Percentiles rank a stretch among this genome's conserved stretches.
Evolutionary conservation across 2,888 invertebrate species (phyloP).

Genomic region (Pyrrhosoma nymphula): DNA sequence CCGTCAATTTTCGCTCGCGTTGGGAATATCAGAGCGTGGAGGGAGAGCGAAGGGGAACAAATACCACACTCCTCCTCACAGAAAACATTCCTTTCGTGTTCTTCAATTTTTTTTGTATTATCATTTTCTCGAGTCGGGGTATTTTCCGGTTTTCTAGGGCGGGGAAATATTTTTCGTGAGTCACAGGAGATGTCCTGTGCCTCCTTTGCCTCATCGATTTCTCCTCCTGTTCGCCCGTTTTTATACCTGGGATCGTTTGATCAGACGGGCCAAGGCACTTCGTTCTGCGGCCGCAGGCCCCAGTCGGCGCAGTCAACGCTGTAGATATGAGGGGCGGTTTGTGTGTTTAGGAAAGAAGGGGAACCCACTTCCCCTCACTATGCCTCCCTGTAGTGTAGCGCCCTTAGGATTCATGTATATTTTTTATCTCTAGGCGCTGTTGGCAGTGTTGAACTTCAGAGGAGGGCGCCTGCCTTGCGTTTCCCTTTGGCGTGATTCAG

Average conservation of each 20-base stretch:
- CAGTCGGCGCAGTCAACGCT: too few species aligned
- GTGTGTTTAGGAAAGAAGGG: too few species aligned
- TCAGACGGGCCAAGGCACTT: not conserved
- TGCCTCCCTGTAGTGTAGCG: not conserved
- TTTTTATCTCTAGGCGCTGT: too few species aligned
- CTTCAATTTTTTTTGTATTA: not conserved
- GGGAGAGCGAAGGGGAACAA: not conserved
- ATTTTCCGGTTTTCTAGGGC: not conserved
- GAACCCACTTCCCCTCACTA: not conserved
- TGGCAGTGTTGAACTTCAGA: too few species aligned
- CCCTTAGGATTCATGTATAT: too few species aligned
- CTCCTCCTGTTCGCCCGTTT: not conserved
- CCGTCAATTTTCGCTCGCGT: not conserved
- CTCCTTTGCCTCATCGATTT: not conserved
- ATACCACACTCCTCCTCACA: not conserved
- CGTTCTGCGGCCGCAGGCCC: too few species aligned
- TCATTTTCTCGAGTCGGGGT: not conserved
- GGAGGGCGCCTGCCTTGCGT: too few species aligned
- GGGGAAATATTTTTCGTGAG: not conserved
- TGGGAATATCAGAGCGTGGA: not conserved
- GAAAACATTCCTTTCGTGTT: not conserved
- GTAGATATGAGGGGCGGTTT: too few species aligned
- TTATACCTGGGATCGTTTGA: not conserved
- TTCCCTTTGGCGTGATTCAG: too few species aligned
- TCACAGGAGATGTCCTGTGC: not conserved